Evolutionary conservation across 1,140 invertebrate species (phyloP).

Genomic region (Macrobrachium nipponense): DNA sequence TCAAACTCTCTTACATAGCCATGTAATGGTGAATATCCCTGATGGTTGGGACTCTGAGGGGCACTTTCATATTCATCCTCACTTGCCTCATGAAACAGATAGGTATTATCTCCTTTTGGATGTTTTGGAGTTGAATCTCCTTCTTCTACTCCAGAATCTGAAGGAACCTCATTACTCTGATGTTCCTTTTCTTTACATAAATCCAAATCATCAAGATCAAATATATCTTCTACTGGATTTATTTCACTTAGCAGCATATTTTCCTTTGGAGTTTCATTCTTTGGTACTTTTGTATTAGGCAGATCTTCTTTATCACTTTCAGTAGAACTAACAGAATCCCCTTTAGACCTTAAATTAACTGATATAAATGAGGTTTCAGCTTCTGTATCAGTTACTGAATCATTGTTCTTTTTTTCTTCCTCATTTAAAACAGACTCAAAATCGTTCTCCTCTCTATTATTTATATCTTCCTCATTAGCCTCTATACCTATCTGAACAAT

Average conservation of each 20-base stretch:
- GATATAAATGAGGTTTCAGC: slow-evolving; percentile 56
- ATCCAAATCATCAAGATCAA: slow-evolving; percentile 13
- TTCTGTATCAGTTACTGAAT: slow-evolving; percentile 36
- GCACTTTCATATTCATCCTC: slow-evolving; percentile 60
- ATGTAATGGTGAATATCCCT: slow-evolving; percentile 36
- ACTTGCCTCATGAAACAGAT: slow-evolving; percentile 38
- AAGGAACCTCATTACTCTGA: neutral
- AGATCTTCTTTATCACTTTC: slow-evolving; percentile 16
- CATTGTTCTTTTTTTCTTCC: slow-evolving; percentile 27
- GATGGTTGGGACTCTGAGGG: slow-evolving; percentile 47
- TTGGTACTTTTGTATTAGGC: neutral
- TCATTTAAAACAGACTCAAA: slow-evolving; percentile 24
- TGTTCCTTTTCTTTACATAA: slow-evolving; percentile 6
- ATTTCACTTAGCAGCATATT: slow-evolving; percentile 13
- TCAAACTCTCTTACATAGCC: slow-evolving; percentile 62
- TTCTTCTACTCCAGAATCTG: neutral
- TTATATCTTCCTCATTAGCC: slow-evolving; percentile 45
- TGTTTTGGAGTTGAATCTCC: neutral
- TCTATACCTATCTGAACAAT: slow-evolving; percentile 62
- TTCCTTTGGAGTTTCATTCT: no score
- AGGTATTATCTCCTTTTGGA: neutral
- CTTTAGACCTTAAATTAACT: slow-evolving; percentile 14
- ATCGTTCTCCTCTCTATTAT: neutral
- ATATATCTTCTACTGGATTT: slow-evolving; percentile 8
- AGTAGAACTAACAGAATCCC: neutral